Percentiles rank a stretch among this genome's conserved stretches.
Conservation (phyloP, 2,797 vertebrate genomes). For the Acanthurus lineatus region DNA sequence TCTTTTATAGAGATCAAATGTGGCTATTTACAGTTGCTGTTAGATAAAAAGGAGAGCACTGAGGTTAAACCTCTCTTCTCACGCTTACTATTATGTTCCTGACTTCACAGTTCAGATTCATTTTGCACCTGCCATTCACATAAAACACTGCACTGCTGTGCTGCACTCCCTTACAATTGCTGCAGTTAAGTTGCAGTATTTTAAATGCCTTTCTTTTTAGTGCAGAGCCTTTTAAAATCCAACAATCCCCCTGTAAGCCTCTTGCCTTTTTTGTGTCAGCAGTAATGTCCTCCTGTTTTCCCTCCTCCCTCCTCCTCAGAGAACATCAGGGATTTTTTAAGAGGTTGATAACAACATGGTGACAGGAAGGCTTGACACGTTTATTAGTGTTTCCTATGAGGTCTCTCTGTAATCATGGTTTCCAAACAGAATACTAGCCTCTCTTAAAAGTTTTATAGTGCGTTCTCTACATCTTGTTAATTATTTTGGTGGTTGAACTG, state of each 20-base stretch:
- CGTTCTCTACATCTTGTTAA: background rate
- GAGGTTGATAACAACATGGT: conserved; percentile 18
- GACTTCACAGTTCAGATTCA: background rate
- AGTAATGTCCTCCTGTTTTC: conserved; percentile 36
- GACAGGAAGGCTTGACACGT: background rate
- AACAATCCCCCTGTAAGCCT: conserved; percentile 63
- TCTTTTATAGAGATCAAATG: conserved; percentile 11
- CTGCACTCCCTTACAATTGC: background rate
- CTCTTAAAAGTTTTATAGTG: background rate
- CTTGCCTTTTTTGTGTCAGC: conserved; percentile 67
- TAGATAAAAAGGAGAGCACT: background rate
- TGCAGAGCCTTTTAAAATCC: conserved; percentile 53
- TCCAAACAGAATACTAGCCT: background rate
- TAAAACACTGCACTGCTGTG: background rate
- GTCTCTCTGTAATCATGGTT: background rate
- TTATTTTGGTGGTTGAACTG: no score
- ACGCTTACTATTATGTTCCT: background rate
- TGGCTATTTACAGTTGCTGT: conserved; percentile 11
- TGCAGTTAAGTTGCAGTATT: conserved; percentile 36
- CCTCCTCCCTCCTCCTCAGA: conserved; percentile 42
- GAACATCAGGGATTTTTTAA: conserved; percentile 17
- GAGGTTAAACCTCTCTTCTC: background rate
- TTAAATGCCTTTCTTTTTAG: conserved; percentile 45
- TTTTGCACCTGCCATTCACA: conserved; percentile 10
- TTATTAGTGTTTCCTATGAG: background rate